phyloP scores from a whole-genome alignment of 2,113 vertebrate genomes.

The Argyrosomus japonicus region DNA sequence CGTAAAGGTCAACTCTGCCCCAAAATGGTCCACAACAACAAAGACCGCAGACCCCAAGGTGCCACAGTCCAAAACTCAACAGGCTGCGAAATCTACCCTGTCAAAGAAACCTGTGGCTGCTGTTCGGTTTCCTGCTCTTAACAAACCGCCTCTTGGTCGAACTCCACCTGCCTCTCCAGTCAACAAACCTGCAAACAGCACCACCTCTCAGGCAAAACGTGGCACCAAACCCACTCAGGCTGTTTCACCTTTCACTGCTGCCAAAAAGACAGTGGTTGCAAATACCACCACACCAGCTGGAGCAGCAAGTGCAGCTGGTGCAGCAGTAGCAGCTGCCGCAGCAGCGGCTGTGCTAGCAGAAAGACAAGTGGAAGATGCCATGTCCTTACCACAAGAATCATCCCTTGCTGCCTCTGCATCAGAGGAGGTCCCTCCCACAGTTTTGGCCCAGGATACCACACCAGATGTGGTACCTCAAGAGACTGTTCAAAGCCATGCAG shows the following conservation, averaged over 20 bases:
- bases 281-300: not conserved
- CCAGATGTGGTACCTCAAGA: conserved; percentile 29
- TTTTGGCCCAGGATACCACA: conserved; percentile 11
- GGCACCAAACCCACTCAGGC: conserved; percentile 76
- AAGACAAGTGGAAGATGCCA: conserved; percentile 15
- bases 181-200: conserved; percentile 50
- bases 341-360: conserved; percentile 25
- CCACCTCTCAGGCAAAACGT: conserved; percentile 48
- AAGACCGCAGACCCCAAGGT: conserved; percentile 64
- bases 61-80: conserved; percentile 60
- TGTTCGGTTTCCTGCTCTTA: conserved; percentile 24
- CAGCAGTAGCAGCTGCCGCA: not conserved
- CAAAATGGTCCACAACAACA: conserved; percentile 50
- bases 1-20: conserved; percentile 32
- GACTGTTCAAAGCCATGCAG: conserved; percentile 1
- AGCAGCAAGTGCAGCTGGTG: not conserved
- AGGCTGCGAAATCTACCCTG: conserved; percentile 49
- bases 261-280: conserved; percentile 49
- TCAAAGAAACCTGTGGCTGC: conserved; percentile 58
- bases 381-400: conserved; percentile 13
- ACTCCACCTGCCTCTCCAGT: conserved; percentile 62
- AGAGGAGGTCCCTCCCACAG: conserved; percentile 17
- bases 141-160: conserved; percentile 46
- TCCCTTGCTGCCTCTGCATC: not conserved
- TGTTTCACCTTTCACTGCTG: conserved; percentile 63